These are phyloP conservation scores for Maconellicoccus hirsutus DNA, from an alignment of 1,140 invertebrate genomes.

Conservation along the genomic window DNA sequence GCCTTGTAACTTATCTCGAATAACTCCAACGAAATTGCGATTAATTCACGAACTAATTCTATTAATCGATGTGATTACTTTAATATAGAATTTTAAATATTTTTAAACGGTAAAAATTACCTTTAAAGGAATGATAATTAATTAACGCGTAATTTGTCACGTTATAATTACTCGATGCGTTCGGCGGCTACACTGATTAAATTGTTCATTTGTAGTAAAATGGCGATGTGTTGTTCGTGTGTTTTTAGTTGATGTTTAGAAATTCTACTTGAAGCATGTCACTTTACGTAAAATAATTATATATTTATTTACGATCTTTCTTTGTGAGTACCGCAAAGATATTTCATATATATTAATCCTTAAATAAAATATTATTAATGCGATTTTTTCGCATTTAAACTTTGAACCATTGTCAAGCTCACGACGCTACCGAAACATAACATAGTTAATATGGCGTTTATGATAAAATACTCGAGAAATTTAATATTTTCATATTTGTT, in stretches of 20 bases:
- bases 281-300: not conserved
- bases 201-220: constrained; percentile 5
- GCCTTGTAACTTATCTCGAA: not conserved
- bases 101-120: too few species aligned
- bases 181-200: not conserved
- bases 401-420: too few species aligned
- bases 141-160: not conserved
- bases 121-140: too few species aligned
- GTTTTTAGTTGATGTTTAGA: constrained; percentile 1
- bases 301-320: constrained; percentile 2
- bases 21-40: not conserved
- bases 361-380: too few species aligned
- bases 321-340: not conserved
- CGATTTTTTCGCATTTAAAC: too few species aligned
- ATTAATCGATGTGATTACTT: not conserved
- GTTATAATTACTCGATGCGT: not conserved
- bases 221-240: constrained; percentile 7
- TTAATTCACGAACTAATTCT: not conserved
- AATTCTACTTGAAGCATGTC: not conserved
- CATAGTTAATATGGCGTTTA: too few species aligned
- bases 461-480: too few species aligned
- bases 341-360: not conserved
- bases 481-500: too few species aligned
- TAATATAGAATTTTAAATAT: not conserved
- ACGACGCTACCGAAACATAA: too few species aligned